Base-by-base conservation (phyloP, 2,888 invertebrate genomes). In the Carcina quercana region DNA sequence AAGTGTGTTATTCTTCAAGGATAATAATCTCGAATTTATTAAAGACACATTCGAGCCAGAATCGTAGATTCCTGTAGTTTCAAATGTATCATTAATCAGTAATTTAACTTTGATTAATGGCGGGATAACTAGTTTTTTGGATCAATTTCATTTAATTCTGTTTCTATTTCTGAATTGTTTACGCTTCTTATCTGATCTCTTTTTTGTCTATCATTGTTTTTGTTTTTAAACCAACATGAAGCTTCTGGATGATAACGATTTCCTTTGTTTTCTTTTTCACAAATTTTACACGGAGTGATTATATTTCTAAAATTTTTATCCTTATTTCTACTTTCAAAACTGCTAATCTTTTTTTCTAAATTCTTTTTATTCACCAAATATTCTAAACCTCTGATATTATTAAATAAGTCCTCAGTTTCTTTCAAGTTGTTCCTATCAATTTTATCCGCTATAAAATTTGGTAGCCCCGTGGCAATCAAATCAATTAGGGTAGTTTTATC, bases 41-140 rank as follows among this genome's bases (percentile, higher is more conserved):
- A 50, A 39, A n/a, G 48, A 48, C 2, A 53, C 42, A 41, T 53
- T 43, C n/a, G 45, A 51, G 4, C 48, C 50, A n/a, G 50, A 43
- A 28, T 52, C 52, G 41, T 53, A 52, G 13, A 47, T 37, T 25
- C 41, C 49, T 17, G n/a, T 31, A 19, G 35, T 25, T 35, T 47
- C 31, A 25, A 48, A 15, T n/a, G 13, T 42, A 19, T 41, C 30
- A 30, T 47, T 36, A 30, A 45, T 30, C 42, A 28, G 2, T 42
- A 47, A 31, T 30, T 44, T 46, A n/a, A 47, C 33, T 35, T 41
- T 42, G 5, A 52, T 50, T 40, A 54, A 34, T 38, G 39, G 35
- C 24, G 36, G 21, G 1, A 36, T 17, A 35, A 29, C 10, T 31
- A 19, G 40, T 41, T 39, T 43, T 43, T 41, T 41, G 20, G 19